A percentile compares a stretch with the other conserved stretches of the same genome.
These are phyloP conservation scores for Xylocampa areola DNA, from an alignment of 2,888 invertebrate genomes.

Conservation along the genomic window DNA sequence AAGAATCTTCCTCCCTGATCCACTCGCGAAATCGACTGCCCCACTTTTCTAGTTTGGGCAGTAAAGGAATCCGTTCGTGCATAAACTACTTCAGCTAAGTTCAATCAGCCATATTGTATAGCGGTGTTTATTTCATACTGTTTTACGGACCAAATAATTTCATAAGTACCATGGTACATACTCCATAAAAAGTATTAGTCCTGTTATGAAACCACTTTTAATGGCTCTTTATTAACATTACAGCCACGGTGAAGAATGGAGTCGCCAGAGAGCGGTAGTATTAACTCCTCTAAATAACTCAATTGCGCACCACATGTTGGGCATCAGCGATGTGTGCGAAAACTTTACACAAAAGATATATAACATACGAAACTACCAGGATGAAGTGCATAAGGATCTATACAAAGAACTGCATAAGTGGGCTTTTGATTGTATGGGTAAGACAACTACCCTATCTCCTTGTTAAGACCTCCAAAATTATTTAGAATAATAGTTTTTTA, in stretches of 20 bases:
- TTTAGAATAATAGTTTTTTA: no score
- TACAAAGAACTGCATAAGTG: slow-evolving; percentile 91
- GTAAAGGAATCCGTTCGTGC: no score
- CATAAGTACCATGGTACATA: background rate
- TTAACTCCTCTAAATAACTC: slow-evolving; percentile 82
- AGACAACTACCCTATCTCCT: no score
- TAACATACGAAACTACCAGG: slow-evolving; percentile 90
- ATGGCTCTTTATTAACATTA: slow-evolving; percentile 24
- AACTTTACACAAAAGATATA: slow-evolving; percentile 82
- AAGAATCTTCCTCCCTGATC: no score
- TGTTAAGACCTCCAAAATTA: no score
- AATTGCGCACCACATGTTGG: slow-evolving; percentile 75
- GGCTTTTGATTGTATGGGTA: slow-evolving; percentile 92
- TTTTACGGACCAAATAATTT: no score
- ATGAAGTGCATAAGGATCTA: slow-evolving; percentile 90
- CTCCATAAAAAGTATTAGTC: background rate
- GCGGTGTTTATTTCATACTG: no score
- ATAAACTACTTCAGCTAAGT: no score
- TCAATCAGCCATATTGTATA: no score
- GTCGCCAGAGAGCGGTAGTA: slow-evolving; percentile 86
- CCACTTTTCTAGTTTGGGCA: no score
- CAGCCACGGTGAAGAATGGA: slow-evolving; percentile 91
- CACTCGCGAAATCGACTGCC: no score
- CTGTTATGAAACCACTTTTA: background rate
- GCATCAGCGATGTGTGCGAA: slow-evolving; percentile 79